A percentile compares a stretch with the other conserved stretches of the same genome.
Evolutionary conservation across 2,888 invertebrate species (phyloP).

Genomic region (Lissonota sp.): DNA sequence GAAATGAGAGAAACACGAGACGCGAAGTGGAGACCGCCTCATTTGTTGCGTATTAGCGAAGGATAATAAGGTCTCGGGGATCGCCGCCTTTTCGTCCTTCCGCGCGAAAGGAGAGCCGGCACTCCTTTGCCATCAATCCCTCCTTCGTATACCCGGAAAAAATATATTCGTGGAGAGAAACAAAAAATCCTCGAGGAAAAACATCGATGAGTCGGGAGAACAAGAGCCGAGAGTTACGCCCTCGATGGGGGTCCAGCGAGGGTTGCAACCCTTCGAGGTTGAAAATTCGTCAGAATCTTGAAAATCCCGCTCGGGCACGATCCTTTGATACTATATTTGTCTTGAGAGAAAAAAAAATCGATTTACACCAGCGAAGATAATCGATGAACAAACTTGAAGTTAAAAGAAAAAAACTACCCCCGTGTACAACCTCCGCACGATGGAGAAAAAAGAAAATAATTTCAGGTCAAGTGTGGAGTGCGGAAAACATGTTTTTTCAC

Average conservation of each 20-base stretch:
- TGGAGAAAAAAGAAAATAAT: constrained; percentile 9
- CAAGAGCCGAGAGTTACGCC: constrained; percentile 50
- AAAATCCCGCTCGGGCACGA: not conserved
- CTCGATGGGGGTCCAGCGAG: constrained; percentile 37
- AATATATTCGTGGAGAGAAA: constrained; percentile 23
- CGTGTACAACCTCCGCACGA: not conserved
- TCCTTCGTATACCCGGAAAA: constrained; percentile 14
- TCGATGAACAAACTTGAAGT: constrained; percentile 54
- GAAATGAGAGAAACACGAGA: constrained; percentile 15
- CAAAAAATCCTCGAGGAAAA: constrained; percentile 25
- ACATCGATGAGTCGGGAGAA: constrained; percentile 28
- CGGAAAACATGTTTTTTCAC: not conserved
- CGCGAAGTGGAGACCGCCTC: constrained; percentile 67
- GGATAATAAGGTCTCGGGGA: constrained; percentile 77
- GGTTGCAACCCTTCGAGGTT: constrained; percentile 45
- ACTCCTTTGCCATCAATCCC: constrained; percentile 18
- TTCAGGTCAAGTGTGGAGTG: constrained; percentile 4
- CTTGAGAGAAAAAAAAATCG: constrained; percentile 26
- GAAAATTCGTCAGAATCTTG: constrained; percentile 26
- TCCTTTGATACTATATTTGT: constrained; percentile 32
- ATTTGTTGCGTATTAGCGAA: constrained; percentile 78
- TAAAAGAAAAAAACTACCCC: not conserved
- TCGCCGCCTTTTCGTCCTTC: constrained; percentile 70
- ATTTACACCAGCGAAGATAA: constrained; percentile 54
- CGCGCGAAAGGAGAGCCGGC: constrained; percentile 56